Conservation (phyloP, 2,797 vertebrate species). For the Fundulus diaphanus region DNA sequence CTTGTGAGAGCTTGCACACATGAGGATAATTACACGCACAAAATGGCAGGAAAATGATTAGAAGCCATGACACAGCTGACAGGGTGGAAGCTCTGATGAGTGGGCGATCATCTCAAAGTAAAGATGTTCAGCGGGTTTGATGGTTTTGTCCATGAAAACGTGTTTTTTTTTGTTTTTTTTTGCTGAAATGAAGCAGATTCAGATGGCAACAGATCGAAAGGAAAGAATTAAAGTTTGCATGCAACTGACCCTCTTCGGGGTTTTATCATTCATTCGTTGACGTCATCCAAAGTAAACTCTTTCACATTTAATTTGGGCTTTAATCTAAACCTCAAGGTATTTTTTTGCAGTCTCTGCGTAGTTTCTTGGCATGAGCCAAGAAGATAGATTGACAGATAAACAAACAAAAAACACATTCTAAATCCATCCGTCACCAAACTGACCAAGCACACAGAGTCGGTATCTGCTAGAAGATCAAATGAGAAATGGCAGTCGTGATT, state of each 20-base stretch:
- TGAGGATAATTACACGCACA: slow-evolving; percentile 48
- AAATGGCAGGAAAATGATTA: slow-evolving; percentile 46
- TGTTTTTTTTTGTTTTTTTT: no score
- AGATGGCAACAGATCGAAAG: slow-evolving; percentile 9
- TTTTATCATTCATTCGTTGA: not conserved
- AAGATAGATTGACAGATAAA: slow-evolving; percentile 7
- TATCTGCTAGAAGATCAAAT: slow-evolving; percentile 73
- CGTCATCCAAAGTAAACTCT: not conserved
- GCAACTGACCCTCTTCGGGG: not conserved
- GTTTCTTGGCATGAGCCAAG: not conserved
- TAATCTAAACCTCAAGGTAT: no score
- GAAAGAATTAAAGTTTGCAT: slow-evolving; percentile 13
- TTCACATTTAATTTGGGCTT: not conserved
- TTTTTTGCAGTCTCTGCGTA: not conserved
- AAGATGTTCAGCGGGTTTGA: slow-evolving; percentile 15
- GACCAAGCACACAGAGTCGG: slow-evolving; percentile 42
- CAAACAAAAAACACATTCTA: slow-evolving; percentile 9
- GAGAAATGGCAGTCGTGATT: slow-evolving; percentile 66
- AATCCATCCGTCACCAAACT: slow-evolving; percentile 42
- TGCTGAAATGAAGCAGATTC: slow-evolving; percentile 8
- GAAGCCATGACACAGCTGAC: slow-evolving; percentile 25
- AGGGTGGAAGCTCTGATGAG: slow-evolving; percentile 1
- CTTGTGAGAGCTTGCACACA: slow-evolving; percentile 47
- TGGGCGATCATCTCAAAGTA: not conserved
- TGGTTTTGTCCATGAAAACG: slow-evolving; percentile 7